Base-by-base conservation (phyloP, 2,797 vertebrate genomes). In the Hippoglossus hippoglossus region DNA sequence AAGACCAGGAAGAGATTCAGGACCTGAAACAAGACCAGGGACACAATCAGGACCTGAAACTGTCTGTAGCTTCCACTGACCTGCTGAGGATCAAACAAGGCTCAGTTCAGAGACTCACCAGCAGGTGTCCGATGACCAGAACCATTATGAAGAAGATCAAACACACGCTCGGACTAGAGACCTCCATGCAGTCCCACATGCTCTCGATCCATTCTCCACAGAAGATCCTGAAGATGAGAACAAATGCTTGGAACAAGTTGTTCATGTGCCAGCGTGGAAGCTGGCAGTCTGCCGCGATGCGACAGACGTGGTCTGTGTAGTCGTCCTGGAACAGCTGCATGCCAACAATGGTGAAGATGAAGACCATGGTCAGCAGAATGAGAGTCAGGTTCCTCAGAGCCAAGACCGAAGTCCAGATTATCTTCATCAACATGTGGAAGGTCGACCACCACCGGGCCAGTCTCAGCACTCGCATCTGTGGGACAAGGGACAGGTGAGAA, bases 211-310 rank as follows among this genome's bases (percentile, higher is more conserved):
- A 98, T 77, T 96, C 95, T 6, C 96, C 96, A 0, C 93, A 96
- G 65, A 98, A 89, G 69, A 96, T 90, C 49, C 96, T 94, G 92
- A 97, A 96, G 86, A 98, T 79, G 0, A 97, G 94, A 72, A 97
- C 93, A 92, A 98, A 96, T 21, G 96, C 84, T 68, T 97, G 96
- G 88, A 96, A 96, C 91, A 96, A 97, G 73, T 97, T 95, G 0
- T 86, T 1, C 97, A 98, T 98, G 91, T 99, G 97, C 97, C 97
- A 98, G 53, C 96, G 96, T 0, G 97, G 96, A 65, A 97, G 91
- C 3, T 3, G 55, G 63, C 96, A 97, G 90, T 94, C 91, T 0
- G 0, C 0, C 0, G 93, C 24, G 21, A 97, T 97, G 87, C 93
- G 95, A 71, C 97, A 98, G 53, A 96, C 94, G 0, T 90, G 93